Evolutionary conservation across 2,797 vertebrate genomes (phyloP).

Genomic region (Gymnothorax reevesii): DNA sequence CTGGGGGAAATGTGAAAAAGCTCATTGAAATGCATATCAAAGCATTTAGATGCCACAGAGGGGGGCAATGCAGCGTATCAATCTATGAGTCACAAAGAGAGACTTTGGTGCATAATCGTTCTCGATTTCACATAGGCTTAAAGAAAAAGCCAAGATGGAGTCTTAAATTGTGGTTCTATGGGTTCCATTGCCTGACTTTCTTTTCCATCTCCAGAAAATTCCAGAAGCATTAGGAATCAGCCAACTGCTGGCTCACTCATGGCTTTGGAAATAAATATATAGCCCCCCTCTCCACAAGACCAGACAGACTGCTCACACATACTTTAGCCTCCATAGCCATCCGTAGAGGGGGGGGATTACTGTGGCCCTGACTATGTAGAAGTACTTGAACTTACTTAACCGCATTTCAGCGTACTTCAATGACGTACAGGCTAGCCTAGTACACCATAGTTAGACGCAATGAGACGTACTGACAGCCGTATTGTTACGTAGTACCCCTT

Average conservation of each 20-base stretch:
- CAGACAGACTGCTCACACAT: too few species aligned
- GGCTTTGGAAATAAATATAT: neutral
- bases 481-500: too few species aligned
- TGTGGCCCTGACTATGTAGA: too few species aligned
- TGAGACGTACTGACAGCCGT: too few species aligned
- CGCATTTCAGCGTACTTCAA: too few species aligned
- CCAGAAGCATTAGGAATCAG: neutral
- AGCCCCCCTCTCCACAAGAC: neutral
- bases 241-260: neutral
- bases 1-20: neutral
- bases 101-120: neutral
- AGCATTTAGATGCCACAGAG: neutral
- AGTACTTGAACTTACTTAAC: too few species aligned
- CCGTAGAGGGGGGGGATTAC: too few species aligned
- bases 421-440: too few species aligned
- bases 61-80: neutral
- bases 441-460: too few species aligned
- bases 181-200: neutral
- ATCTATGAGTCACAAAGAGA: neutral
- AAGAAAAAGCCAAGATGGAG: neutral
- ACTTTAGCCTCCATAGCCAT: too few species aligned
- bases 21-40: neutral
- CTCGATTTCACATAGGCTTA: neutral
- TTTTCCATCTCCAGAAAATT: neutral
- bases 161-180: neutral